Percentiles rank a stretch among this genome's conserved stretches.
These are phyloP conservation scores for Drosophila pseudoananassae DNA, from an alignment of 1,140 invertebrate genomes.

Conservation along the genomic window DNA sequence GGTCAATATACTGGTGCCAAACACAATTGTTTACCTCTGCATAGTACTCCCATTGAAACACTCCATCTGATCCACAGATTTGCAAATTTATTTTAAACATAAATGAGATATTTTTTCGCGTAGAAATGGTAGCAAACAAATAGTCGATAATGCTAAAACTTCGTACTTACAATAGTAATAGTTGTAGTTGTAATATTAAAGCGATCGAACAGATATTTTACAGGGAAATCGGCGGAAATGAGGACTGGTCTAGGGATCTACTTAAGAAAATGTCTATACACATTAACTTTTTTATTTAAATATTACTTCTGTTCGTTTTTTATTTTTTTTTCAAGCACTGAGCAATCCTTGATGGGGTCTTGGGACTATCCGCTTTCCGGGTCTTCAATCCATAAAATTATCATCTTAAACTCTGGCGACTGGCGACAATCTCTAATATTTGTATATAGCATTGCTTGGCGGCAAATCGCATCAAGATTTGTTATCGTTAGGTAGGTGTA, in stretches of 20 bases:
- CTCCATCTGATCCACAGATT: constrained; percentile 21
- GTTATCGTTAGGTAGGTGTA: constrained; percentile 74
- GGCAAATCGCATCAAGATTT: constrained; percentile 47
- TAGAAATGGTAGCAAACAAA: constrained; percentile 37
- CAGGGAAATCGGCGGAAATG: constrained; percentile 26
- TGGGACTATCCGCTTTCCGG: constrained; percentile 19
- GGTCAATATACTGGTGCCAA: constrained; percentile 13
- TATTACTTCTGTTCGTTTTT: constrained; percentile 2
- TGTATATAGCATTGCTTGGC: constrained; percentile 39
- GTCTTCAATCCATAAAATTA: constrained; percentile 11
- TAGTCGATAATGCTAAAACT: constrained; percentile 50
- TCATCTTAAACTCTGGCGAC: constrained; percentile 20
- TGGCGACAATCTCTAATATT: constrained; percentile 40
- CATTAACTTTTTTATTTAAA: constrained; percentile 18
- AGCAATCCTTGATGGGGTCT: constrained; percentile 8
- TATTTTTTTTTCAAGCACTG: not conserved
- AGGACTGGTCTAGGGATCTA: constrained; percentile 19
- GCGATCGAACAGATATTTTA: constrained; percentile 43
- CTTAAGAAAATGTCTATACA: constrained; percentile 37
- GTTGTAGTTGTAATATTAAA: constrained; percentile 37
- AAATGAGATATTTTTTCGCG: constrained; percentile 37
- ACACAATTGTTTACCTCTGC: not conserved
- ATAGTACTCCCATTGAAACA: not conserved
- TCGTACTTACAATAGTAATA: constrained; percentile 47
- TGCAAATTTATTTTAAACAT: constrained; percentile 47